Evolutionary conservation across 92 coral and sea anemone genomes (phyloP).

Genomic region (Hydrozoanthus gracilis): DNA sequence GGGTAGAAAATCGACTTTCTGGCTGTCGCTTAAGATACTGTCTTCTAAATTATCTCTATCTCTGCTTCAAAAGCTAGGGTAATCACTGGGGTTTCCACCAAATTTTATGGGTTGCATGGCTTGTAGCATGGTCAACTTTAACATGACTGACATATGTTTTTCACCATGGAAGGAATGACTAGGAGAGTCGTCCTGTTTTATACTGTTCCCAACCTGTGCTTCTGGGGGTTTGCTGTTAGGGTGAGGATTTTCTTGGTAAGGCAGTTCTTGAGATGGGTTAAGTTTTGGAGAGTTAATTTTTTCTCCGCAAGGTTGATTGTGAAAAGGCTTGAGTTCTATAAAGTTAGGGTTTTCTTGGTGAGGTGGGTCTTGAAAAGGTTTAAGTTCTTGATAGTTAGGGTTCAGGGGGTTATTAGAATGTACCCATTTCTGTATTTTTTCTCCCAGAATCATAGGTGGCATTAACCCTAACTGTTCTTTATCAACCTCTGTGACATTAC

Average conservation of each 20-base stretch:
- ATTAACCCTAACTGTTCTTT: not conserved
- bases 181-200: not conserved
- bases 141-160: conserved; percentile 26
- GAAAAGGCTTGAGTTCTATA: not conserved
- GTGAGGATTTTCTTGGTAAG: not conserved
- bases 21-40: conserved; percentile 52
- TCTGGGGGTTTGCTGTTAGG: not conserved
- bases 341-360: not conserved
- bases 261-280: not conserved
- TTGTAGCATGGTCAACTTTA: conserved; percentile 65
- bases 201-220: not conserved
- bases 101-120: conserved; percentile 72
- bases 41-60: conserved; percentile 55
- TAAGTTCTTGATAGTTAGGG: not conserved
- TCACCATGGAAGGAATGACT: not conserved
- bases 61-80: conserved; percentile 52
- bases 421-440: conserved; percentile 14
- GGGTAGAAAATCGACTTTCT: conserved; percentile 59
- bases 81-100: conserved; percentile 54
- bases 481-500: not conserved
- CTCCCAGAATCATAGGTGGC: conserved; percentile 18
- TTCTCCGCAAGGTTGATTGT: not conserved
- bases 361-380: not conserved
- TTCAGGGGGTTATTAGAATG: not conserved
- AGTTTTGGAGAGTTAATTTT: not conserved